Evolutionary conservation across 1,140 invertebrate genomes (phyloP).

Genomic region (Pseudomyrmex dendroicus): DNA sequence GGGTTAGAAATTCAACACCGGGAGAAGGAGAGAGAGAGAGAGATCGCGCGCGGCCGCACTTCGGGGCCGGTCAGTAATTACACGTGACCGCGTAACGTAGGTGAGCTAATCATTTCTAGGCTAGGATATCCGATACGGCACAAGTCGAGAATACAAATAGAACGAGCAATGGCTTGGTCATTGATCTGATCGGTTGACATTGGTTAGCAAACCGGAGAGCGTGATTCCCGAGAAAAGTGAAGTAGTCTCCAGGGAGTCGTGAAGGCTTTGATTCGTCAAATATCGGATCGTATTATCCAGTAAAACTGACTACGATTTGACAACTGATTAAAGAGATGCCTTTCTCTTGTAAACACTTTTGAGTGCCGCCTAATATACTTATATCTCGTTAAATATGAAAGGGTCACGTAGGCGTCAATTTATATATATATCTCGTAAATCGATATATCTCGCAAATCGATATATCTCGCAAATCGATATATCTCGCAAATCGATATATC

Average conservation of each 20-base stretch:
- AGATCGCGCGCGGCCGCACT: slow-evolving; percentile 56
- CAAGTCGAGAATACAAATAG: slow-evolving; percentile 30
- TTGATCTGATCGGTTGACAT: slow-evolving; percentile 32
- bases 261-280: slow-evolving; percentile 22
- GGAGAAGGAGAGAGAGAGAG: not conserved
- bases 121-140: slow-evolving; percentile 38
- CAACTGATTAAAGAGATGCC: too few species aligned
- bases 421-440: too few species aligned
- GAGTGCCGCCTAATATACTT: too few species aligned
- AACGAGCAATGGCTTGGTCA: slow-evolving; percentile 2
- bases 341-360: too few species aligned
- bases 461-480: too few species aligned
- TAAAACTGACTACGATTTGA: not conserved
- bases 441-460: too few species aligned
- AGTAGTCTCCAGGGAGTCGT: slow-evolving; percentile 9
- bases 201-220: slow-evolving; percentile 13
- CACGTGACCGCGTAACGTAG: slow-evolving; percentile 38
- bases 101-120: slow-evolving; percentile 48
- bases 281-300: slow-evolving; percentile 16
- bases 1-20: not conserved
- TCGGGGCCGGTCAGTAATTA: slow-evolving; percentile 59
- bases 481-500: too few species aligned
- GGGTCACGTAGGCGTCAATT: too few species aligned
- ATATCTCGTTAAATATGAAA: too few species aligned
- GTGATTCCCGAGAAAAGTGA: slow-evolving; percentile 9